These are phyloP conservation scores for Melanotaenia maccullochi DNA, from an alignment of 2,797 vertebrate species.

Conservation along the genomic window DNA sequence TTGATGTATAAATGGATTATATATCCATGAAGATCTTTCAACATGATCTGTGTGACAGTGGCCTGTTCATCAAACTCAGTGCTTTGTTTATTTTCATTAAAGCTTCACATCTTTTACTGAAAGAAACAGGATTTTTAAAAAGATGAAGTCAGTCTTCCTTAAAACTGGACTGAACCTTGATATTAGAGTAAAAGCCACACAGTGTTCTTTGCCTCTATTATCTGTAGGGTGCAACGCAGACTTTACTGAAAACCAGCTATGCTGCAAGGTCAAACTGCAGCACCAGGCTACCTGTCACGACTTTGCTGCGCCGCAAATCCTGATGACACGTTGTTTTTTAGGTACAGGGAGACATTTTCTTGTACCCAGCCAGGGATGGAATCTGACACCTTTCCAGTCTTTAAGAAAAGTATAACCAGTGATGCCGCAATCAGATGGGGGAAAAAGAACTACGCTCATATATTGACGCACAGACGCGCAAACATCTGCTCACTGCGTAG, in stretches of 20 bases:
- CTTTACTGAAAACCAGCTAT: conserved; percentile 41
- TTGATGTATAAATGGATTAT: no score
- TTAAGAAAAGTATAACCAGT: not conserved
- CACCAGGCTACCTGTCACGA: conserved; percentile 66
- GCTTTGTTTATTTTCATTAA: no score
- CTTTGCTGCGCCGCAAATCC: conserved; percentile 35
- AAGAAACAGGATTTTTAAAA: not conserved
- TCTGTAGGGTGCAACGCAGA: not conserved
- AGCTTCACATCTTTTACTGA: no score
- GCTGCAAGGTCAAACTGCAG: conserved; percentile 80
- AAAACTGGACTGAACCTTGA: not conserved
- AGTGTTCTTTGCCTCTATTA: not conserved
- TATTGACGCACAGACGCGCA: conserved; percentile 43
- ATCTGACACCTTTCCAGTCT: not conserved
- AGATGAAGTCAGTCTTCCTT: not conserved
- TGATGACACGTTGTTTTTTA: conserved; percentile 28
- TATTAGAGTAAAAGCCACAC: not conserved
- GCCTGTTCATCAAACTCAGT: no score
- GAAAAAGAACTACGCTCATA: conserved; percentile 4
- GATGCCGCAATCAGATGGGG: not conserved
- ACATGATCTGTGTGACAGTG: no score
- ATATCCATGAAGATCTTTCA: no score
- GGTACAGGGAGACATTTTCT: not conserved
- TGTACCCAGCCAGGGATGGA: not conserved
- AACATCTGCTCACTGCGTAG: conserved; percentile 70